Conservation (phyloP, 2,888 invertebrate genomes). For the Platerodrilus igneus region DNA sequence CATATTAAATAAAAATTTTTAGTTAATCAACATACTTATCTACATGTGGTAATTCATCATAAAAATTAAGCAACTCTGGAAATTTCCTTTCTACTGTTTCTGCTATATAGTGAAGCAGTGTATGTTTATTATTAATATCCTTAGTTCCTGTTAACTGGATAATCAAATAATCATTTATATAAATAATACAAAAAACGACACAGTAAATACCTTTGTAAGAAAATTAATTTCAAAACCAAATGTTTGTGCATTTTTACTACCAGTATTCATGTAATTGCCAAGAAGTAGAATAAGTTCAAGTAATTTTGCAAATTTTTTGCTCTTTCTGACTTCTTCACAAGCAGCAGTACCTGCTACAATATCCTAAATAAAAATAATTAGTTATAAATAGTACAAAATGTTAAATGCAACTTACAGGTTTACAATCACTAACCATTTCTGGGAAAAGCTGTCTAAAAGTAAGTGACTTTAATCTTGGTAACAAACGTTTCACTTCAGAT, state of each 20-base stretch:
- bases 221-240: constrained; percentile 96
- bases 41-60: constrained; percentile 85
- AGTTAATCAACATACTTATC: constrained; percentile 56
- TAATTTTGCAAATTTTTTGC: constrained; percentile 85
- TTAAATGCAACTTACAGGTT: constrained; percentile 61
- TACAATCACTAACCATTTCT: constrained; percentile 82
- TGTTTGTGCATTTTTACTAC: constrained; percentile 88
- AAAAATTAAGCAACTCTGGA: constrained; percentile 76
- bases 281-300: constrained; percentile 83
- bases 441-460: constrained; percentile 84
- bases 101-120: constrained; percentile 86
- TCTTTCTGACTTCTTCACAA: constrained; percentile 87
- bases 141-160: constrained; percentile 80
- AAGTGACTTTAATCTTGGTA: constrained; percentile 81
- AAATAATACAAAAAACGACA: too few relatives aligned
- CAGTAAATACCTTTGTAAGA: constrained; percentile 81
- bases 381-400: neutral
- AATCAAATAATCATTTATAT: constrained; percentile 24
- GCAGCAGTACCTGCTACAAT: constrained; percentile 94
- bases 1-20: constrained; percentile 2
- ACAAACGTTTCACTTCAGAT: constrained; percentile 80
- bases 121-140: constrained; percentile 87
- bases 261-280: constrained; percentile 97
- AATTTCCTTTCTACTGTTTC: constrained; percentile 84
- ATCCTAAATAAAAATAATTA: constrained; percentile 52